These are phyloP conservation scores for Drosophila miranda DNA, from an alignment of 1,140 invertebrate genomes.

Conservation along the genomic window DNA sequence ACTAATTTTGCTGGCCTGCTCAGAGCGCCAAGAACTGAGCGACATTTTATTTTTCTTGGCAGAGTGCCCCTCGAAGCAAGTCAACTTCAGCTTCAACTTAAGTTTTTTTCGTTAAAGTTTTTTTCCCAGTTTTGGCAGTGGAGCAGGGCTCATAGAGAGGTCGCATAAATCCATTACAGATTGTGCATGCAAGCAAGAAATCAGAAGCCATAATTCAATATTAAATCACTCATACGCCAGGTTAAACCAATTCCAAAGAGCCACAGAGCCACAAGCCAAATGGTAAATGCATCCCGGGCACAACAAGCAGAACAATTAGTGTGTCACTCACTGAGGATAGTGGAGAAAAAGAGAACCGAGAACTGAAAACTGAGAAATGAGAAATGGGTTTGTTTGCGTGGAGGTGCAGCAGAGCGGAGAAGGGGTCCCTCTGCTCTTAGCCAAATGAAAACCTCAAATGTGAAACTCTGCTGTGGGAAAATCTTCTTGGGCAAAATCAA, in stretches of 20 bases:
- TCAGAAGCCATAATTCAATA: slow-evolving; percentile 76
- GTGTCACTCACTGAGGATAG: slow-evolving; percentile 51
- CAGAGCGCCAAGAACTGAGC: slow-evolving; percentile 49
- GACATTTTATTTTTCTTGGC: slow-evolving; percentile 62
- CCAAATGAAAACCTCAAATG: slow-evolving; percentile 76
- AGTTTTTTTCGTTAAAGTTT: slow-evolving; percentile 15
- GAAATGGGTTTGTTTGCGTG: slow-evolving; percentile 44
- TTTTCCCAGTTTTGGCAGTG: slow-evolving; percentile 28
- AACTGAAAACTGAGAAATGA: slow-evolving; percentile 37
- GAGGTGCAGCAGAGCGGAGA: slow-evolving; percentile 6
- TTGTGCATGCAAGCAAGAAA: slow-evolving; percentile 53
- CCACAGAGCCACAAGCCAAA: slow-evolving; percentile 6
- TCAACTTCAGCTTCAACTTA: not conserved
- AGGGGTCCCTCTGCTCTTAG: slow-evolving; percentile 62
- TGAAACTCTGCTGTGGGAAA: slow-evolving; percentile 22
- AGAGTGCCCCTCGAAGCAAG: slow-evolving; percentile 48
- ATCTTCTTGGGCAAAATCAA: slow-evolving; percentile 71
- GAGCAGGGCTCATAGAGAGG: slow-evolving; percentile 8
- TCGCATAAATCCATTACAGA: slow-evolving; percentile 69
- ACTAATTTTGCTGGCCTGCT: slow-evolving; percentile 47
- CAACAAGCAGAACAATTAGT: slow-evolving; percentile 72
- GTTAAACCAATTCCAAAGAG: slow-evolving; percentile 63
- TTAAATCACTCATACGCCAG: slow-evolving; percentile 79
- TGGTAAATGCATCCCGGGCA: slow-evolving; percentile 34
- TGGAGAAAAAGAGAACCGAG: slow-evolving; percentile 5